Base-by-base conservation (phyloP, 2,113 vertebrate genomes). In the Danionella cerebrum region DNA sequence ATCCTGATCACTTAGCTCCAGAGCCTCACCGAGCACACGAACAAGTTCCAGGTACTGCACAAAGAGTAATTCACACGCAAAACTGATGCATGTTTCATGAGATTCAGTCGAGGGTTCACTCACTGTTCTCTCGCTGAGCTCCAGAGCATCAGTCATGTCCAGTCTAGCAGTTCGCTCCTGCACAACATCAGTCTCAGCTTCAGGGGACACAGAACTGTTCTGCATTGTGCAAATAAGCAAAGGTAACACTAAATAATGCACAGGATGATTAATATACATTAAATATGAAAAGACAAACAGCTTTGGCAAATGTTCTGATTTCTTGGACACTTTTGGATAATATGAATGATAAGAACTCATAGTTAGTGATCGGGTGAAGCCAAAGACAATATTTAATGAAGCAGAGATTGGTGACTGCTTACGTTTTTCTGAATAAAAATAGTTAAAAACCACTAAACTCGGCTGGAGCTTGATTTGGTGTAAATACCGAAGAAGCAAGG, bases 121-220 rank as follows among this genome's bases (percentile, higher is more conserved):
- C 78, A 92, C 91, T 80, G 87, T 86, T 67, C 78, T 80, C 74
- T 93, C 89, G 0, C 88, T 79, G 1, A 88, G 73, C 1, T 88
- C 87, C 3, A 80, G 52, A 2, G 21, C 77, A 1, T 89, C 84
- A 0, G 65, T 52, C 52, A 42, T 3, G 21, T 83, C 84, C 36
- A 51, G 38, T 22, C 65, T 79, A 0, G 2, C 53, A 0, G 67
- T 47, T 41, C 71, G 78, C 6, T 79, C 79, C 0, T 66, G 1
- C 3, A 69, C 8, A 3, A 27, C 12, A 0, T 69, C 59, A 0
- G 5, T 69, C 65, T 75, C 33, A 22, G 31, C 67, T 48, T 64
- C 77, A 45, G 73, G 58, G 69, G 12, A 1, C 0, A 13, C 87
- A 81, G 55, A 77, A 57, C 2, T 1, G 36, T 69, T 63, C 77